Evolutionary conservation across 2,888 invertebrate genomes (phyloP).

Genomic region (Lasioglossum leucozonium): DNA sequence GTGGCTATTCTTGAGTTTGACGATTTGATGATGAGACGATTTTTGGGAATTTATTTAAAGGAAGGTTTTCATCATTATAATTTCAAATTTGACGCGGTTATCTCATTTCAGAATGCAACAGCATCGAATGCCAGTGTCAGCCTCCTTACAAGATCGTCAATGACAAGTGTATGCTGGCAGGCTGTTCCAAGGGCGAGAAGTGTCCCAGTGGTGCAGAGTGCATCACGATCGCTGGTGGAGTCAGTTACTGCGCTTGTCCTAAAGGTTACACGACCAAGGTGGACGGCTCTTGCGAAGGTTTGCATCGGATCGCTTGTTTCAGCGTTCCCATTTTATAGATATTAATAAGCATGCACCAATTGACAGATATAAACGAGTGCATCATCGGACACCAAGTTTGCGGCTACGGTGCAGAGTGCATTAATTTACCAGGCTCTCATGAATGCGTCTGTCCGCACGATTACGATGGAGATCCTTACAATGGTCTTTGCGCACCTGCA

Average conservation of each 20-base stretch:
- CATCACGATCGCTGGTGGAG: conserved; percentile 94
- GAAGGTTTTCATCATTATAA: neutral
- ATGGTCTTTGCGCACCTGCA: conserved; percentile 92
- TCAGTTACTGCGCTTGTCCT: conserved; percentile 97
- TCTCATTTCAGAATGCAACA: conserved; percentile 88
- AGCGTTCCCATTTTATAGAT: neutral
- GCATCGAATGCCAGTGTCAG: conserved; percentile 94
- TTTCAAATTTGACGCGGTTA: neutral
- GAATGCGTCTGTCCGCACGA: conserved; percentile 93
- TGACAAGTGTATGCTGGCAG: conserved; percentile 93
- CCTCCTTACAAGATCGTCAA: conserved; percentile 94
- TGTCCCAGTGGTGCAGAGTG: conserved; percentile 96
- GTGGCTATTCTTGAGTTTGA: too few species aligned
- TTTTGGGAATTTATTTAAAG: neutral
- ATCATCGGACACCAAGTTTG: conserved; percentile 91
- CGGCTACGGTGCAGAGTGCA: conserved; percentile 94
- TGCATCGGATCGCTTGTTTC: conserved; percentile 15
- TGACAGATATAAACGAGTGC: conserved; percentile 92
- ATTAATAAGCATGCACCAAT: neutral
- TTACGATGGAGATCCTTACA: conserved; percentile 92
- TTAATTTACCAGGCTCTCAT: conserved; percentile 91
- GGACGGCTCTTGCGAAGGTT: conserved; percentile 92
- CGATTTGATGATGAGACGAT: too few species aligned
- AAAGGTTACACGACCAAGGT: conserved; percentile 91
- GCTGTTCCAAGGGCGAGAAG: conserved; percentile 92